phyloP scores from a whole-genome alignment of 1,140 invertebrate species.

The Atta texana region DNA sequence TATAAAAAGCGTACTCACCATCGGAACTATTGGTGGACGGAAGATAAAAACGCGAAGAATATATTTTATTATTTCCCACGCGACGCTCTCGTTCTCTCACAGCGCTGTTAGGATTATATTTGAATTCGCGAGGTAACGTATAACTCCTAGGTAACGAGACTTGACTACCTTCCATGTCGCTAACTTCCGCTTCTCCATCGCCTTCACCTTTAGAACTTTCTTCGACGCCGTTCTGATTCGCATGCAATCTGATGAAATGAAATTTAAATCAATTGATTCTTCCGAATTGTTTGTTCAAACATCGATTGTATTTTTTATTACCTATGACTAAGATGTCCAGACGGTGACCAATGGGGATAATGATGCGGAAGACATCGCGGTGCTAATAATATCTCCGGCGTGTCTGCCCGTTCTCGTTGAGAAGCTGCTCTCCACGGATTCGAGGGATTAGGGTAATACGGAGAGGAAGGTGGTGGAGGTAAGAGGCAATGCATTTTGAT shows the following conservation, averaged over 20 bases:
- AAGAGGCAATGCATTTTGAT: slow-evolving; percentile 85
- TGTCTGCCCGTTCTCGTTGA: slow-evolving; percentile 85
- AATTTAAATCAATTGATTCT: slow-evolving; percentile 44
- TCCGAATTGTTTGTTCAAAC: background rate
- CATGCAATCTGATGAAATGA: slow-evolving; percentile 71
- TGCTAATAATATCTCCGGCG: slow-evolving; percentile 92
- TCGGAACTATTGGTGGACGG: slow-evolving; percentile 95
- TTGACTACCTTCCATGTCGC: slow-evolving; percentile 86
- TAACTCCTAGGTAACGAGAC: slow-evolving; percentile 93
- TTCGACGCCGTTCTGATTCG: slow-evolving; percentile 82
- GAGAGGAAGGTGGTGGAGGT: slow-evolving; percentile 80
- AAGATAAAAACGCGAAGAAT: slow-evolving; percentile 88
- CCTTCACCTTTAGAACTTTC: slow-evolving; percentile 81
- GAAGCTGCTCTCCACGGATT: slow-evolving; percentile 78
- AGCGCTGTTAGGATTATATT: slow-evolving; percentile 88
- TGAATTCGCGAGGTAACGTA: slow-evolving; percentile 94
- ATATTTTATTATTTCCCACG: slow-evolving; percentile 85
- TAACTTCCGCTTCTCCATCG: slow-evolving; percentile 81
- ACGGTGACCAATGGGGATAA: slow-evolving; percentile 83
- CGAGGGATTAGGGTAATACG: slow-evolving; percentile 78
- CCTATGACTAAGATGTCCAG: slow-evolving; percentile 79
- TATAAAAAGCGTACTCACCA: slow-evolving; percentile 86
- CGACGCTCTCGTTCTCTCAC: slow-evolving; percentile 88
- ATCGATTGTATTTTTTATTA: slow-evolving; percentile 49
- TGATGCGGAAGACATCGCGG: slow-evolving; percentile 89